A percentile compares a stretch with the other conserved stretches of the same genome.
These are phyloP conservation scores for Gallinago paraguaiae DNA, from an alignment of 2,113 vertebrate species.

Conservation along the genomic window DNA sequence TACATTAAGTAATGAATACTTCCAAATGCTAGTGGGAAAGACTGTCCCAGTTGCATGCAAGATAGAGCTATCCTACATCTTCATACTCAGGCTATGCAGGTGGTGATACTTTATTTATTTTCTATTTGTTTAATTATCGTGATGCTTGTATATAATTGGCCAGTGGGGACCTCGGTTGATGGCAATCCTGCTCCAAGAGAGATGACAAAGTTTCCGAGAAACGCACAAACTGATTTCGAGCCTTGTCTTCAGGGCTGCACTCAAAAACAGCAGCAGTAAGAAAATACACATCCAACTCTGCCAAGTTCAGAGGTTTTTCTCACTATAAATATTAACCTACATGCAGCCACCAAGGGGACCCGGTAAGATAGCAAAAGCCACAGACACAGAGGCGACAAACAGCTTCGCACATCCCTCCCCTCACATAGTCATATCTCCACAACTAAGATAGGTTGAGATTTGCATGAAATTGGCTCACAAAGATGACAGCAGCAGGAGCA, in stretches of 20 bases:
- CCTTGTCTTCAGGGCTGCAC: background rate
- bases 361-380: background rate
- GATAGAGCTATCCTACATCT: background rate
- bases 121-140: background rate
- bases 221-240: background rate
- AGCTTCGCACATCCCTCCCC: background rate
- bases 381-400: background rate
- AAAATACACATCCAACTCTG: background rate
- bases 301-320: background rate
- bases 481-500: background rate
- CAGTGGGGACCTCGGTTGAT: background rate
- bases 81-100: background rate
- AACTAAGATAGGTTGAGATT: background rate
- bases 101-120: background rate
- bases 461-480: background rate
- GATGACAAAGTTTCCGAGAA: background rate
- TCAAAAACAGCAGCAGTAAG: background rate
- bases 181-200: background rate
- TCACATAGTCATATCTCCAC: background rate
- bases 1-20: background rate
- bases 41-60: background rate
- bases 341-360: background rate
- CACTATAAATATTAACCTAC: accelerated
- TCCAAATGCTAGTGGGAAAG: background rate
- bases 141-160: background rate